Base-by-base conservation (phyloP, 2,113 vertebrate genomes). In the Emydura subglobosa region DNA sequence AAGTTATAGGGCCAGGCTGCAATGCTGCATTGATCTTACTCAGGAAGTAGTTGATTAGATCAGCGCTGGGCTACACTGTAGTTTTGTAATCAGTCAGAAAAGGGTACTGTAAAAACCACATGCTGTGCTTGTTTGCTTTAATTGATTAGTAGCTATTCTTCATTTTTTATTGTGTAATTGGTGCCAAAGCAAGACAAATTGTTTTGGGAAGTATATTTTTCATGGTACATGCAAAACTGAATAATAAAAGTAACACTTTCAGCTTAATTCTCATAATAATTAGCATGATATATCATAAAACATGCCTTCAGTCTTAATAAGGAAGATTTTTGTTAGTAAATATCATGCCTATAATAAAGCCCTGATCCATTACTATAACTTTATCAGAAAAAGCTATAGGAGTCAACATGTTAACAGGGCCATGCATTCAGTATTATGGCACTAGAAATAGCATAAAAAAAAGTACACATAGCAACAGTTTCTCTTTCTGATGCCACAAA, bases 121-220 rank as follows among this genome's bases (percentile, higher is more conserved):
- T 57, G 79, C 68, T 81, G 50, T 61, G 5, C 83, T 95, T 97
- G 7, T 86, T 96, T 97, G 76, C 50, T 51, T 96, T 97, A 95
- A 96, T 74, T 97, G 83, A 89, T 82, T 97, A 54, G 78, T 88
- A 96, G 89, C 31, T 86, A 49, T 84, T 79, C 29, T 96, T 96
- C 61, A 27, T 53, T 93, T 92, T 92, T 94, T 50, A 83, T 61
- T 81, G 7, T 51, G 22, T 92, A 94, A 91, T 39, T 95, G 39
- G 87, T 89, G 89, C 86, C 68, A 95, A 97, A 95, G 59, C 57
- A 89, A 92, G 76, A 95, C 59, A 85, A 85, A 95, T 86, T 90
- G 16, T 5, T 44, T 91, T 89, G 91, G 49, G 4, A 83, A 85
- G 86, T 50, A 7, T 50, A 44, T 54, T 31, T 81, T 29, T 17